Conservation (phyloP, 2,113 vertebrate genomes). For the Macquaria australasica region DNA sequence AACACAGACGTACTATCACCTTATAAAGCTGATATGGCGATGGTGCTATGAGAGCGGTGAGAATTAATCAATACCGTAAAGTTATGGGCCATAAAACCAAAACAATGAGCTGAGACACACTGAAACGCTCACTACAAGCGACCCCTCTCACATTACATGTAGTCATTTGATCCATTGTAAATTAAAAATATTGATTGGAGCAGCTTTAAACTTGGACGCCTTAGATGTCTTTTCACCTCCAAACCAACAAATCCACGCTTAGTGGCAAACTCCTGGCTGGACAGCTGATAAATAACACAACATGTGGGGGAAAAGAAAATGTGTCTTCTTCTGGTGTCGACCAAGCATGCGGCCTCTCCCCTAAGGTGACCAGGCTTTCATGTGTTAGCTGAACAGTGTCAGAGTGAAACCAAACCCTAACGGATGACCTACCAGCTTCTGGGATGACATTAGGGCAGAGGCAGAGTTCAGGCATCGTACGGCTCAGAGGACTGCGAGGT, state of each 20-base stretch:
- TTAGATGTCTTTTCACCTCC: background rate
- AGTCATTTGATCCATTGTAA: background rate
- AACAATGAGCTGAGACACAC: background rate
- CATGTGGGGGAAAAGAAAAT: background rate
- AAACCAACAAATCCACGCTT: background rate
- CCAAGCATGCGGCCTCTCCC: slow-evolving; percentile 14
- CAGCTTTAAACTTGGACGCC: background rate
- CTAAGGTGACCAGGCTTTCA: slow-evolving; percentile 31
- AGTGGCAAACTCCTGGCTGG: background rate
- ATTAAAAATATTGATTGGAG: background rate
- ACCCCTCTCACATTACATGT: background rate
- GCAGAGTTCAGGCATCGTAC: slow-evolving; percentile 36
- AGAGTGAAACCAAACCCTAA: slow-evolving; percentile 58
- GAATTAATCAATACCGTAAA: background rate
- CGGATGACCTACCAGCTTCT: slow-evolving; percentile 52
- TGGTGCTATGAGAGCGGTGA: background rate
- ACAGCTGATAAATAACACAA: slow-evolving; percentile 14
- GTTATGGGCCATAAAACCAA: background rate
- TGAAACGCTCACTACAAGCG: background rate
- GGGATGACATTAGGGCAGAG: slow-evolving; percentile 57
- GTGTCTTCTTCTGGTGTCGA: slow-evolving; percentile 13
- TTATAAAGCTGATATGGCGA: no score
- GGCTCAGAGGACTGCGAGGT: slow-evolving; percentile 32
- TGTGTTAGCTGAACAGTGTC: slow-evolving; percentile 30
- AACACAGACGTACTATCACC: no score